Conservation (phyloP, 1,140 invertebrate species). For the Phthorimaea operculella region DNA sequence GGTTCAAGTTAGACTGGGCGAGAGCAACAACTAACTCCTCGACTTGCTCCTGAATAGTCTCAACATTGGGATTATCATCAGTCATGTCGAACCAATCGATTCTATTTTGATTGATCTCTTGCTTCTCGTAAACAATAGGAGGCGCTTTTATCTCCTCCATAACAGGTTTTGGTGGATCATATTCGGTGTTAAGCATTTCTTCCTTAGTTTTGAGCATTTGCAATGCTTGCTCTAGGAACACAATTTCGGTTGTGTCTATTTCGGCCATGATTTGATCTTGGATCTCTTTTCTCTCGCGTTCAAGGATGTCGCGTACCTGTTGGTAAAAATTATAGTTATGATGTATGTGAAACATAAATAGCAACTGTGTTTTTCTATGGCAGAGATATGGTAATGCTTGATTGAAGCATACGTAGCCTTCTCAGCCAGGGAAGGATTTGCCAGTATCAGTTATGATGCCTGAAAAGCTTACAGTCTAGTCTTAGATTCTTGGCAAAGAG, state of each 20-base stretch:
- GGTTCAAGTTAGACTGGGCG: slow-evolving; percentile 38
- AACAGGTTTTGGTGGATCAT: slow-evolving; percentile 23
- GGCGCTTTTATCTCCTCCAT: slow-evolving; percentile 17
- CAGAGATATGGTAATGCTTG: too few relatives aligned
- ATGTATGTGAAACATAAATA: too few relatives aligned
- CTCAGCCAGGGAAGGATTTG: too few relatives aligned
- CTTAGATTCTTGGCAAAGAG: too few relatives aligned
- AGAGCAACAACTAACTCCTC: slow-evolving; percentile 26
- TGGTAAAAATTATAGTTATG: slow-evolving; percentile 8
- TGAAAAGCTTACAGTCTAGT: too few relatives aligned
- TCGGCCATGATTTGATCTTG: slow-evolving; percentile 70
- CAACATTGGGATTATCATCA: slow-evolving; percentile 45
- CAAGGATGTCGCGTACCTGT: slow-evolving; percentile 71
- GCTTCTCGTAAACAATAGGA: slow-evolving; percentile 48
- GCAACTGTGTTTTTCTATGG: too few relatives aligned
- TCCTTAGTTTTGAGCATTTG: slow-evolving; percentile 45
- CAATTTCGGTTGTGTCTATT: slow-evolving; percentile 81
- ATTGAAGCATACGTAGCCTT: too few relatives aligned
- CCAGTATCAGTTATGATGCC: too few relatives aligned
- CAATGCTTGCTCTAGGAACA: slow-evolving; percentile 85
- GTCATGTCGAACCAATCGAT: slow-evolving; percentile 59
- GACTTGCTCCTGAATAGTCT: slow-evolving; percentile 37
- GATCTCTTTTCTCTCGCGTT: slow-evolving; percentile 78
- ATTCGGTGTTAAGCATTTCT: slow-evolving; percentile 30
- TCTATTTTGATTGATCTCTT: slow-evolving; percentile 38